phyloP scores from a whole-genome alignment of 2,113 vertebrate genomes.

The Datnioides undecimradiatus region DNA sequence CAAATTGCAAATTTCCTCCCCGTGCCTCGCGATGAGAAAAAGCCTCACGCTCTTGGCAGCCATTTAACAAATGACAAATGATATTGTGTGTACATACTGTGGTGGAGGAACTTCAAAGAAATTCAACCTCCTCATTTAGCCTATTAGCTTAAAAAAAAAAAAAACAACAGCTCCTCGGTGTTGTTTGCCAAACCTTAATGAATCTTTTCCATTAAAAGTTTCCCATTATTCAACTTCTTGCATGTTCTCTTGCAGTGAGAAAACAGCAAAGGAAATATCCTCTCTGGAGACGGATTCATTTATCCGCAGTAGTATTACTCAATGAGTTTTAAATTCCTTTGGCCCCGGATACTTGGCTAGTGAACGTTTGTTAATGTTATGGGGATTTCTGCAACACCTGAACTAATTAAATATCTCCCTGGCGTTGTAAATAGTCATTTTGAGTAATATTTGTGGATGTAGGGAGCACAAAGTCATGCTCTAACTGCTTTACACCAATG shows the following conservation, averaged over 20 bases:
- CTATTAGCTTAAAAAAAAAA: conserved; percentile 17
- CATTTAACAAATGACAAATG: conserved; percentile 36
- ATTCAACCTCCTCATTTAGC: conserved; percentile 32
- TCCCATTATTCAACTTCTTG: conserved; percentile 26
- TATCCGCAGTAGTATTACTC: conserved; percentile 5
- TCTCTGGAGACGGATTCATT: conserved; percentile 3
- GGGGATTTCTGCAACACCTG: conserved; percentile 39
- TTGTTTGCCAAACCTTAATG: conserved; percentile 44
- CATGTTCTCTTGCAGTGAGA: neutral
- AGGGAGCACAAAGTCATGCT: neutral
- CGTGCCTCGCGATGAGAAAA: conserved; percentile 11
- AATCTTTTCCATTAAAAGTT: conserved; percentile 53
- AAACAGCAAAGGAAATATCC: conserved; percentile 1
- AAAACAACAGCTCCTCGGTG: neutral
- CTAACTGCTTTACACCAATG: neutral
- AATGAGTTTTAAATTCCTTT: conserved; percentile 24
- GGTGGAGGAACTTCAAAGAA: conserved; percentile 6
- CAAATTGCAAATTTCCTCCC: conserved; percentile 12
- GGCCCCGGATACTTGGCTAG: conserved; percentile 7
- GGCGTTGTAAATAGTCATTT: neutral
- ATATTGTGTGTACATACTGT: neutral
- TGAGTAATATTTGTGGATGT: neutral
- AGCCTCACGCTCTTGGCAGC: conserved; percentile 8
- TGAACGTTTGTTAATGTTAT: neutral
- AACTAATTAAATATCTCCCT: conserved; percentile 10